These are phyloP conservation scores for Calliopsis andreniformis DNA, from an alignment of 1,140 invertebrate species.

Conservation along the genomic window DNA sequence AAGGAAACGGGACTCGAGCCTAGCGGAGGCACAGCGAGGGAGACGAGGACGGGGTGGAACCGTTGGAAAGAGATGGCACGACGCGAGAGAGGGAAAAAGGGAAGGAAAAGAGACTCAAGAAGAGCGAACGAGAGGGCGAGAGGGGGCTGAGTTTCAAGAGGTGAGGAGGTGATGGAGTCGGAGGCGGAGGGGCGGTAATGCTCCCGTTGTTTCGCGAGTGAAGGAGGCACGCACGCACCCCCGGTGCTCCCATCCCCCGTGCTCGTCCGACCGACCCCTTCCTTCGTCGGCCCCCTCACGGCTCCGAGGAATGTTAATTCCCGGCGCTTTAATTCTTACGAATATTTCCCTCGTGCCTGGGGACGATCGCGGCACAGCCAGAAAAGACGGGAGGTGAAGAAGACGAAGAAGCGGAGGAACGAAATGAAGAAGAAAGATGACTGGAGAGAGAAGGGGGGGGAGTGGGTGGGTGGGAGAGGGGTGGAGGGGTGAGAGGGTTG, in stretches of 20 bases:
- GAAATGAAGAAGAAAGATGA: neutral
- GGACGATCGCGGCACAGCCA: constrained; percentile 57
- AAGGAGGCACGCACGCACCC: constrained; percentile 75
- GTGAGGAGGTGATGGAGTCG: constrained; percentile 71
- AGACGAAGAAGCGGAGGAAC: constrained; percentile 20
- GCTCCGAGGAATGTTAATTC: constrained; percentile 81
- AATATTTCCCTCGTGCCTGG: constrained; percentile 78
- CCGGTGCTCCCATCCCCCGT: constrained; percentile 38
- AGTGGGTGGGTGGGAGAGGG: too few species aligned
- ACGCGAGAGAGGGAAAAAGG: constrained; percentile 36
- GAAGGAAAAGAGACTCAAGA: constrained; percentile 25
- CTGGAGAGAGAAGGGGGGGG: neutral
- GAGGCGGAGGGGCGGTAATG: constrained; percentile 72
- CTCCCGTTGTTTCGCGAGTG: constrained; percentile 78
- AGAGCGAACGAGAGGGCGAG: constrained; percentile 65
- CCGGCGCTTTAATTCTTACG: constrained; percentile 81
- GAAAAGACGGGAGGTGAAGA: constrained; percentile 41
- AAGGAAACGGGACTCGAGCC: constrained; percentile 60
- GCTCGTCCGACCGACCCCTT: constrained; percentile 48
- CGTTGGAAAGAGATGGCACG: constrained; percentile 18
- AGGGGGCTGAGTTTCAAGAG: constrained; percentile 63
- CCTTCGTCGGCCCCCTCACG: constrained; percentile 52
- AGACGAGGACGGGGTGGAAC: constrained; percentile 12
- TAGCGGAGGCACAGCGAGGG: constrained; percentile 10
- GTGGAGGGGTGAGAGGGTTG: too few species aligned